Conservation (phyloP, 2,113 vertebrate species). For the Bos indicus region DNA sequence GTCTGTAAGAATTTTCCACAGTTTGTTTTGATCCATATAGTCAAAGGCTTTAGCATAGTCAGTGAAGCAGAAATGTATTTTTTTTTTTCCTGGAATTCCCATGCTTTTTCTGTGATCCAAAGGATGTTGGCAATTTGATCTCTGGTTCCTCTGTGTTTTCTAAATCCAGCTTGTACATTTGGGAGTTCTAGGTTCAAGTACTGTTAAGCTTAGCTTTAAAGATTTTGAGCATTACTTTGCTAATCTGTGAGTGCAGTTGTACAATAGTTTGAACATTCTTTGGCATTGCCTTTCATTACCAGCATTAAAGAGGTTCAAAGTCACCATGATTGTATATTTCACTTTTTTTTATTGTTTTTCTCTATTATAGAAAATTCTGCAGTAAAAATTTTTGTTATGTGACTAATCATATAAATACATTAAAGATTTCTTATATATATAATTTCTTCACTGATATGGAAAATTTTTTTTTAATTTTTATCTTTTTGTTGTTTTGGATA, state of each 20-base stretch:
- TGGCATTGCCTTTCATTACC: not conserved
- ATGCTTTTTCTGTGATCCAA: not conserved
- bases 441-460: not conserved
- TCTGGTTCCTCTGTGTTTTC: not conserved
- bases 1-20: not conserved
- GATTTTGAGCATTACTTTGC: not conserved
- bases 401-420: not conserved
- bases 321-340: not conserved
- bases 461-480: not conserved
- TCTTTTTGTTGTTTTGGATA: not conserved
- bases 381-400: not conserved
- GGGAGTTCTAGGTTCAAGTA: not conserved
- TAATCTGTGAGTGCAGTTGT: not conserved
- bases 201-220: not conserved
- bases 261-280: not conserved
- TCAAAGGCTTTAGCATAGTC: not conserved
- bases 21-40: not conserved
- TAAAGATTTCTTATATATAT: not conserved
- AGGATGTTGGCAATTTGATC: not conserved
- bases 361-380: not conserved
- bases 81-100: not conserved
- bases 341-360: not conserved
- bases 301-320: not conserved
- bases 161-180: not conserved
- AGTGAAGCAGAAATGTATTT: not conserved